Evolutionary conservation across 1,140 invertebrate species (phyloP).

Genomic region (Euwallacea fornicatus): DNA sequence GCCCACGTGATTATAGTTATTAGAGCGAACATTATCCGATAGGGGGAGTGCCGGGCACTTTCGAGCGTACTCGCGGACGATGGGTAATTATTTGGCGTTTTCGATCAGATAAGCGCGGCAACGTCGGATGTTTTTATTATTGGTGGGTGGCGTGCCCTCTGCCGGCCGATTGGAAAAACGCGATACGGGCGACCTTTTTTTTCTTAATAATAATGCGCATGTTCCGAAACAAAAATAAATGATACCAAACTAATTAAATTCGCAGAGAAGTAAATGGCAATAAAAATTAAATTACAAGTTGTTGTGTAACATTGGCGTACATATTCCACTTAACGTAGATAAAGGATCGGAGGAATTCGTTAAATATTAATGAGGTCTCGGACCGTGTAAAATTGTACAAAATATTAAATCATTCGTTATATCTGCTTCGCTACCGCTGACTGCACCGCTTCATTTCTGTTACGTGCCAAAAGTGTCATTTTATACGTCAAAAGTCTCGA

Average conservation of each 20-base stretch:
- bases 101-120: neutral
- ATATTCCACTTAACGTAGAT: conserved; percentile 10
- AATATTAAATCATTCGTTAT: conserved; percentile 12
- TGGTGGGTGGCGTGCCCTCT: conserved; percentile 18
- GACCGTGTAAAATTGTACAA: conserved; percentile 22
- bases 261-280: neutral
- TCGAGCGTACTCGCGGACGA: no score
- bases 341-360: conserved; percentile 10
- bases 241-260: neutral
- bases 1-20: conserved; percentile 53
- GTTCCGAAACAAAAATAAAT: neutral
- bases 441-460: no score
- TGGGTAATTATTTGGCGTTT: no score
- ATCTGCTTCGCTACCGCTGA: no score
- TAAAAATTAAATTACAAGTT: conserved; percentile 14
- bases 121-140: conserved; percentile 4
- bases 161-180: neutral
- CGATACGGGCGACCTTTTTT: no score
- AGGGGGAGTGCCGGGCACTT: conserved; percentile 45
- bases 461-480: no score
- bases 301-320: conserved; percentile 4
- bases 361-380: conserved; percentile 21
- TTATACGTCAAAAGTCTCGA: no score
- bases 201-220: no score
- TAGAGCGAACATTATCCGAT: conserved; percentile 52